Evolutionary conservation across 2,888 invertebrate genomes (phyloP).

Genomic region (Drosophila niveifrons): DNA sequence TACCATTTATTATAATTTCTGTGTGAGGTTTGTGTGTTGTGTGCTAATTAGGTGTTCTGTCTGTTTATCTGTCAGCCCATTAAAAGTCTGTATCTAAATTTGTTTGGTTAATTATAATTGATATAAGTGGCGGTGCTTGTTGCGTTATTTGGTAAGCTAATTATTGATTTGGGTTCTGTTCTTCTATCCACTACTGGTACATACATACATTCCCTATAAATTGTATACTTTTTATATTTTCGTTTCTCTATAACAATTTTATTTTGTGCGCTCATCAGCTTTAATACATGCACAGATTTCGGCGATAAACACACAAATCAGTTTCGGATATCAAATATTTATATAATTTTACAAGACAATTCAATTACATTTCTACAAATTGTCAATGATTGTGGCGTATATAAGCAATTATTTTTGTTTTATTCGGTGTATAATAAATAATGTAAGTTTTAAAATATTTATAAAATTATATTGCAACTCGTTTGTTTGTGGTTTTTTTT

Average conservation of each 20-base stretch:
- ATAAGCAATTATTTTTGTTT: constrained; percentile 51
- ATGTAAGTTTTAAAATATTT: constrained; percentile 50
- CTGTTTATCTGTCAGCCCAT: constrained; percentile 11
- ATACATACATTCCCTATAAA: constrained; percentile 26
- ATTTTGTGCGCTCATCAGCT: constrained; percentile 53
- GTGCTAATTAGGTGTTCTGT: constrained; percentile 55
- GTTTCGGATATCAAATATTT: constrained; percentile 28
- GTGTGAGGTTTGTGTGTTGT: constrained; percentile 79
- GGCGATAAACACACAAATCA: constrained; percentile 37
- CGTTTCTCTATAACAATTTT: constrained; percentile 39
- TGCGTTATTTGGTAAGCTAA: constrained; percentile 43
- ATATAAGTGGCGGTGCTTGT: constrained; percentile 74
- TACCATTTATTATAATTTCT: constrained; percentile 16
- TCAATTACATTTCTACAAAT: constrained; percentile 60
- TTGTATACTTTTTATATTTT: not conserved
- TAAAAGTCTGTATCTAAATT: constrained; percentile 38
- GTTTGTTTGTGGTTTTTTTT: constrained; percentile 18
- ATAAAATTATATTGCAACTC: constrained; percentile 71
- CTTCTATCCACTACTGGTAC: constrained; percentile 30
- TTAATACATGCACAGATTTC: constrained; percentile 50
- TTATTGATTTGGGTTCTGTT: constrained; percentile 48
- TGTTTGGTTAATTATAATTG: constrained; percentile 60
- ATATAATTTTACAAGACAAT: constrained; percentile 48
- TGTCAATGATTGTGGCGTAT: constrained; percentile 59
- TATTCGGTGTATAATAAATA: constrained; percentile 67